Conservation (phyloP, 2,797 vertebrate genomes). For the Phrynocephalus forsythii region DNA sequence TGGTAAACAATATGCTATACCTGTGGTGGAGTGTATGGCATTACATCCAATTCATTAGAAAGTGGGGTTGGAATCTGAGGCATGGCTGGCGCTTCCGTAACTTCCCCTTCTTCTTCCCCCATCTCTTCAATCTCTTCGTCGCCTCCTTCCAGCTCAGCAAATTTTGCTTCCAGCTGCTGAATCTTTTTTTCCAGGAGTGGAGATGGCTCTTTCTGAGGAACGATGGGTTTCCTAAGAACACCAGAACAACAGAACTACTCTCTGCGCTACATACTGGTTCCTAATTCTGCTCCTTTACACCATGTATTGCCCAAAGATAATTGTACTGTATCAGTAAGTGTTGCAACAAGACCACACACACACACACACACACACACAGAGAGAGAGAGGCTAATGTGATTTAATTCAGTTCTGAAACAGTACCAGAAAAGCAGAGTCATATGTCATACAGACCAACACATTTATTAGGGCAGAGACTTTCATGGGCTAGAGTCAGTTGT, state of each 20-base stretch:
- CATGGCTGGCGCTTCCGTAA: constrained; percentile 87
- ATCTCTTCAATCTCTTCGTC: constrained; percentile 96
- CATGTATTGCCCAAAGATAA: background rate
- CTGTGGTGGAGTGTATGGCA: constrained; percentile 95
- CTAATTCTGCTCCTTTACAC: constrained; percentile 2
- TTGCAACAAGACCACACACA: too few species aligned
- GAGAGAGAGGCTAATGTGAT: too few species aligned
- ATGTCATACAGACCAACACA: background rate
- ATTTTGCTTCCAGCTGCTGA: constrained; percentile 95
- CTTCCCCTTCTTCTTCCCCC: constrained; percentile 94
- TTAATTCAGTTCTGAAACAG: background rate
- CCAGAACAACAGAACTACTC: constrained; percentile 36
- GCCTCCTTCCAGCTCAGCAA: constrained; percentile 92
- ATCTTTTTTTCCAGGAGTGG: constrained; percentile 97
- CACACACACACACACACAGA: too few species aligned
- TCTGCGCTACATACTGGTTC: background rate
- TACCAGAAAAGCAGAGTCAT: background rate
- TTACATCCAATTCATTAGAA: constrained; percentile 90
- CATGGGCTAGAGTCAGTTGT: background rate
- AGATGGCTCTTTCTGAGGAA: constrained; percentile 97
- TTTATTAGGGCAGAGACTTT: background rate
- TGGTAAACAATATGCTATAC: constrained; percentile 78
- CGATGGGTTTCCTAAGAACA: constrained; percentile 90
- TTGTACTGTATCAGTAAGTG: too few species aligned
- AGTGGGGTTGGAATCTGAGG: constrained; percentile 90